Evolutionary conservation across 2,888 invertebrate species (phyloP).

Genomic region (Spisula subtruncata): DNA sequence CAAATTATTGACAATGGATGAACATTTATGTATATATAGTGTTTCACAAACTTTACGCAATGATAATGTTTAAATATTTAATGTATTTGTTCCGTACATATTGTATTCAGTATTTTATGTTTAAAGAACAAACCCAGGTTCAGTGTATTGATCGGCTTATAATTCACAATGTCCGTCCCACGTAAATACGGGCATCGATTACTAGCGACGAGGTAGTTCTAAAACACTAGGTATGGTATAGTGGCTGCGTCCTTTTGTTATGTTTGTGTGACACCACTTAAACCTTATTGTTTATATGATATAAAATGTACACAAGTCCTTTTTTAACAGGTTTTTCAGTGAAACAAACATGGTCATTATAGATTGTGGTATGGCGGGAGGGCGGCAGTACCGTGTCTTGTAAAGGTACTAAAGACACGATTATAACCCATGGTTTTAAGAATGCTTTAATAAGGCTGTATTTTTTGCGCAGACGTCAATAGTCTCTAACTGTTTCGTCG

Average conservation of each 20-base stretch:
- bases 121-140: not conserved
- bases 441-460: too few species aligned
- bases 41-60: not conserved
- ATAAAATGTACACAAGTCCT: not conserved
- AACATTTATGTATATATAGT: too few species aligned
- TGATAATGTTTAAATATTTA: slow-evolving; percentile 12
- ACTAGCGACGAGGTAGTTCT: not conserved
- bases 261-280: not conserved
- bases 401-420: too few species aligned
- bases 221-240: not conserved
- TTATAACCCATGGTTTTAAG: too few species aligned
- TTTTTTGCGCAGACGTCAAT: too few species aligned
- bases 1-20: too few species aligned
- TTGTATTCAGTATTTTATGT: not conserved
- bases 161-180: not conserved
- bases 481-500: too few species aligned
- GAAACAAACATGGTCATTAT: too few species aligned
- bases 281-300: not conserved
- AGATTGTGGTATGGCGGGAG: too few species aligned
- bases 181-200: slow-evolving; percentile 1
- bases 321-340: too few species aligned
- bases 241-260: not conserved
- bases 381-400: too few species aligned
- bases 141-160: not conserved
- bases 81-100: slow-evolving; percentile 12